These are phyloP conservation scores for Sphaeridia pumilis DNA, from an alignment of 2,888 invertebrate genomes.

Conservation along the genomic window DNA sequence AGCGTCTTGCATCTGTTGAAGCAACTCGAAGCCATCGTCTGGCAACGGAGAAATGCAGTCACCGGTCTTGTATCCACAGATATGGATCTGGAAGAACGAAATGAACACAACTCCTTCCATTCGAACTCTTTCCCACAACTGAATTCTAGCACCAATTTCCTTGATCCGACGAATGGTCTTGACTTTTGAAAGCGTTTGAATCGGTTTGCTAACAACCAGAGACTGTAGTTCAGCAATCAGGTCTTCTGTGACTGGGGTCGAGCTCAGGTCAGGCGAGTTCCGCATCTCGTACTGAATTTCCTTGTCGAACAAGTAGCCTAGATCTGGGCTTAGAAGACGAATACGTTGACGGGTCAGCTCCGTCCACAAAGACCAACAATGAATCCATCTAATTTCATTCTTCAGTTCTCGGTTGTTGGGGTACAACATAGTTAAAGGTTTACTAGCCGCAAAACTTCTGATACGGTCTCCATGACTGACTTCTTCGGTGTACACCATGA, in stretches of 20 bases:
- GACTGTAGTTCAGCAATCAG: slow-evolving; percentile 4
- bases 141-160: slow-evolving; percentile 6
- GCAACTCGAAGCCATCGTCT: neutral
- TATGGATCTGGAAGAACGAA: slow-evolving; percentile 2
- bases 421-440: slow-evolving; percentile 5
- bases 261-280: neutral
- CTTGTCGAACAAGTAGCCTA: neutral
- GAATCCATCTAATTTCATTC: slow-evolving; percentile 9
- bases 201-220: slow-evolving; percentile 2
- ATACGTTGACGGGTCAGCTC: slow-evolving; percentile 7
- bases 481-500: too few species aligned
- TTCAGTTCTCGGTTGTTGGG: slow-evolving; percentile 12
- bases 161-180: slow-evolving; percentile 11
- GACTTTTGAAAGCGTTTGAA: slow-evolving; percentile 9
- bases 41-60: neutral
- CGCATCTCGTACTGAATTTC: neutral
- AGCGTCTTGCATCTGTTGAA: neutral
- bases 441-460: too few species aligned
- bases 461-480: too few species aligned
- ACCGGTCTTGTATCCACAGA: slow-evolving; percentile 3
- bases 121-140: slow-evolving; percentile 9
- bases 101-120: slow-evolving; percentile 6
- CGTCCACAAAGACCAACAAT: slow-evolving; percentile 13
- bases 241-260: too few species aligned
- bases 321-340: neutral